Base-by-base conservation (phyloP, 2,797 vertebrate genomes). In the Propithecus deckenii region DNA sequence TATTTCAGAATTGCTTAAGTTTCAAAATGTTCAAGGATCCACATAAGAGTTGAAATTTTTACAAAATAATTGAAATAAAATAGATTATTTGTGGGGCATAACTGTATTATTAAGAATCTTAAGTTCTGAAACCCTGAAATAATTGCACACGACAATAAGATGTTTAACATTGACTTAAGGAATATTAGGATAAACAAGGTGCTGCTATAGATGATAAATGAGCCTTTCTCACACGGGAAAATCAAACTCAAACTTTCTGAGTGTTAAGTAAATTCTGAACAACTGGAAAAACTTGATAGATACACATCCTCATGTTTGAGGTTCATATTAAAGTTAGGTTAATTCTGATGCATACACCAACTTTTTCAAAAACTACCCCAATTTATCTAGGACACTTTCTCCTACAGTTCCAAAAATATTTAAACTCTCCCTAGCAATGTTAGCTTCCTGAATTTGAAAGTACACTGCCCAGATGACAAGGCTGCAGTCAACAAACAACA, bases 171-270 rank as follows among this genome's bases (percentile, higher is more conserved):
- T 55, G 50, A 81, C 52, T 87, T 69, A 65, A 88, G 10, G 30
- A 55, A 41, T 17, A 63, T 75, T 25, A 9, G 4, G 57, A 57
- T 32, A 91, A 91, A 32, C 5, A 32, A 76, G 71, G 12, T 18
- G 38, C 14, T 86, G 35, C 71, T 91, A 0, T 23, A 61, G 75
- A 86, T 71, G 81, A 59, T 65, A 80, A 61, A 0, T 46, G 41
- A 83, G 50, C 4, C n/a, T 75, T 57, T 76, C n/a, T 67, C 20
- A 92, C 20, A 79, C 2, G 43, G 50, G 28, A 75, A 93, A 71
- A 8, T 71, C 63, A 93, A 90, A 93, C 57, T 83, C 84, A 86
- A 71, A 95, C 89, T 86, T 94, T 86, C 78, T 81, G 52, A 96
- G 84, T 88, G 86, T 74, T 85, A 87, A 55, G 48, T 72, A 92